Percentiles rank a stretch among this genome's conserved stretches.
phyloP scores from a whole-genome alignment of 2,797 vertebrate species.

The Myotis planiceps region DNA sequence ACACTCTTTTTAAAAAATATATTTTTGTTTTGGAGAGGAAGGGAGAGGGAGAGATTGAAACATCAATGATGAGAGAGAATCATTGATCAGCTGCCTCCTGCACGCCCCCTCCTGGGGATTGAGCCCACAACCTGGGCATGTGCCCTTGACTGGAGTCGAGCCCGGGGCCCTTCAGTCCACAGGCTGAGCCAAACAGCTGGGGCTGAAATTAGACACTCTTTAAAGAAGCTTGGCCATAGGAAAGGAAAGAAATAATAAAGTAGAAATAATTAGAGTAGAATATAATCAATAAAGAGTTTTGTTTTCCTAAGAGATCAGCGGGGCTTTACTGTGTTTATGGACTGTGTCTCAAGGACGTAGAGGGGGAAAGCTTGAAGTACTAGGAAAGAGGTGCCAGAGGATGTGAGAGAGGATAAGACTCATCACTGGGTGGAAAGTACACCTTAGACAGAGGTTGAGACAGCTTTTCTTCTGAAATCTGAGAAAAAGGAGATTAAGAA shows the following conservation, averaged over 20 bases:
- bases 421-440: not conserved
- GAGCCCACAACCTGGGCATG: no score
- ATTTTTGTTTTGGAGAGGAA: no score
- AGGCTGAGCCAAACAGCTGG: no score
- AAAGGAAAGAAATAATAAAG: not conserved
- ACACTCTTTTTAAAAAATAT: not conserved
- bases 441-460: not conserved
- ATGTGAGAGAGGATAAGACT: not conserved
- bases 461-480: not conserved
- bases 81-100: no score
- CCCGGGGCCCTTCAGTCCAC: no score
- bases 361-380: not conserved
- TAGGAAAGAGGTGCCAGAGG: not conserved
- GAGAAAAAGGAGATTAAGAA: not conserved
- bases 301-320: not conserved
- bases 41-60: no score
- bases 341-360: not conserved
- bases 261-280: not conserved
- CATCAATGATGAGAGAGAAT: no score
- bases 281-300: not conserved
- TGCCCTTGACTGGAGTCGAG: no score
- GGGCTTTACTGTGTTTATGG: not conserved
- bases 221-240: not conserved
- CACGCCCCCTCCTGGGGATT: no score
- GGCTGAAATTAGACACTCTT: not conserved